Percentiles rank a stretch among this genome's conserved stretches.
Conservation (phyloP, 2,888 invertebrate species). For the Campoplex capitator region DNA sequence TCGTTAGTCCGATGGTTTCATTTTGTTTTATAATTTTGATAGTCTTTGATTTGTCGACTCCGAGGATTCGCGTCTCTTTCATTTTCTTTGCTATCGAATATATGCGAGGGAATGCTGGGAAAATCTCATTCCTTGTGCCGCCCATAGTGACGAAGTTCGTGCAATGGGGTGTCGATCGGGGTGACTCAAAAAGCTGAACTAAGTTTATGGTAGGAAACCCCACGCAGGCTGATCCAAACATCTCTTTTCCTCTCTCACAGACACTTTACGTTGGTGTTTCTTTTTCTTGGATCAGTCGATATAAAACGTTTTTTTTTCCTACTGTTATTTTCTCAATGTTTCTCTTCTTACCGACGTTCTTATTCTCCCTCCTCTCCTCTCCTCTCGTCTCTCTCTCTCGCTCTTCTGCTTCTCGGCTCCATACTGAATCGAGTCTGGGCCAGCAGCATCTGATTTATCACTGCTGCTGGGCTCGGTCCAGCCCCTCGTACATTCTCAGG, state of each 20-base stretch:
- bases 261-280: slow-evolving; percentile 23
- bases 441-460: slow-evolving; percentile 73
- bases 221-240: background rate
- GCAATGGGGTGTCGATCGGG: slow-evolving; percentile 81
- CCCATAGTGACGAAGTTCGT: slow-evolving; percentile 69
- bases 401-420: slow-evolving; percentile 57
- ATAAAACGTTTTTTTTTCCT: slow-evolving; percentile 19
- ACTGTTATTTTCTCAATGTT: slow-evolving; percentile 37
- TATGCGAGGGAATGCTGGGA: slow-evolving; percentile 12
- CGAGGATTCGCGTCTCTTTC: slow-evolving; percentile 20
- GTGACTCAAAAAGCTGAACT: slow-evolving; percentile 74
- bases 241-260: slow-evolving; percentile 44
- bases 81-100: slow-evolving; percentile 26
- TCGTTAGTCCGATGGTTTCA: background rate
- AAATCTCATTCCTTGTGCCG: slow-evolving; percentile 61
- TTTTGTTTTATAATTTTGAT: background rate
- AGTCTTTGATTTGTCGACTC: slow-evolving; percentile 6
- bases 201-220: slow-evolving; percentile 61
- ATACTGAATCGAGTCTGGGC: slow-evolving; percentile 53
- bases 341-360: slow-evolving; percentile 44
- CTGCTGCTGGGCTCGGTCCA: slow-evolving; percentile 52
- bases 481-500: slow-evolving; percentile 68
- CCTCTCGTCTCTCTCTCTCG: slow-evolving; percentile 44
- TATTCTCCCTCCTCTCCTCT: slow-evolving; percentile 43
- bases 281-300: slow-evolving; percentile 40